Base-by-base conservation (phyloP, 30 jellyfish, hydroid and myxozoan species). In the Clytia hemisphaerica region DNA sequence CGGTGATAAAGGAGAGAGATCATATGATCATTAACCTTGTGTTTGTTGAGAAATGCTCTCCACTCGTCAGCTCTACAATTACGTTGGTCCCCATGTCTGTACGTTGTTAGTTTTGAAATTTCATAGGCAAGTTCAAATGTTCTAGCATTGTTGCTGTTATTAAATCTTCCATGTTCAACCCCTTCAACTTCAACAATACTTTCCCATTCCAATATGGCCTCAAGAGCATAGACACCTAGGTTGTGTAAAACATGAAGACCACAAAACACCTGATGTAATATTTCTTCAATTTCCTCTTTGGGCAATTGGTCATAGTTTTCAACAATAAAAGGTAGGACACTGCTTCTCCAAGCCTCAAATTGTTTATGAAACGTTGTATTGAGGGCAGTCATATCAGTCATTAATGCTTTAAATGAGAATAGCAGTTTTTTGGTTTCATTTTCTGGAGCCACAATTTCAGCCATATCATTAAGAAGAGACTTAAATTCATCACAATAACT, bases 61-160 rank as follows among this genome's bases (percentile, higher is more conserved):
- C 71, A 67, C 28, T 67, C 79, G 10, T 22, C 66, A 42, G 79
- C 72, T 45, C 47, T 22, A 31, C 79, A 66, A 47, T 44, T 67
- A 14, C 79, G 24, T 47, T 67, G 71, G 31, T 44, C 79, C 72
- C 79, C 79, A 40, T 67, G 79, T 9, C 50, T 32, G n/a, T 7
- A 4, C 5, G 37, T 6, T 19, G 33, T 6, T 32, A 67, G 30
- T 19, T 67, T 67, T 15, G 79, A 67, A 4, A 67, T 15, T 49
- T 67, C 79, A 67, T 6, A 67, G 7, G 47, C 28, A n/a, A 67
- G 72, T 30, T 67, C 79, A 67, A 35, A 64, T 12, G 2, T 12
- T 37, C 77, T 34, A 6, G 77, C 37, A 66, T 64, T 64, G 73
- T 37, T 32, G 77, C 66, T 36, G 53, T 34, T 34, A 24, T 36